phyloP scores from a whole-genome alignment of 2,888 invertebrate species.

The Teleiodes luculella region DNA sequence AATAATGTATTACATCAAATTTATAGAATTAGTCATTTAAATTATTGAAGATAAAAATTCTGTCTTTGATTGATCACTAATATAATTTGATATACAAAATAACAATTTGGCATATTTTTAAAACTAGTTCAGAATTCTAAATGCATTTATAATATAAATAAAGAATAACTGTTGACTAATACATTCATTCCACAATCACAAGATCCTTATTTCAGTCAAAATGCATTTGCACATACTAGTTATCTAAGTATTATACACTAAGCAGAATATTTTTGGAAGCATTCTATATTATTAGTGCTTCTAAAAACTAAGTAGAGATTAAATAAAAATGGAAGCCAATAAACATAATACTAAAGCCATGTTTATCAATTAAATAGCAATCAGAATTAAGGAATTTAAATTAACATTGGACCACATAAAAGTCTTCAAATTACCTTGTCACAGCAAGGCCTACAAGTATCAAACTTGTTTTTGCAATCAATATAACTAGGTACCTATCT shows the following conservation, averaged over 20 bases:
- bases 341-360: conserved; percentile 14
- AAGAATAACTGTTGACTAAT: conserved; percentile 56
- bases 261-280: conserved; percentile 67
- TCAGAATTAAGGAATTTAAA: conserved; percentile 38
- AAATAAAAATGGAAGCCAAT: conserved; percentile 51
- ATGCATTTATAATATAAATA: conserved; percentile 66
- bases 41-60: conserved; percentile 24
- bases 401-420: conserved; percentile 69
- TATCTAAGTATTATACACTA: conserved; percentile 52
- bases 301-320: conserved; percentile 41
- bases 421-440: conserved; percentile 56
- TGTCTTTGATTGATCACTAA: conserved; percentile 35
- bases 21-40: conserved; percentile 1
- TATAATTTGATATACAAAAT: conserved; percentile 63
- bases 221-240: conserved; percentile 61
- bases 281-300: conserved; percentile 67
- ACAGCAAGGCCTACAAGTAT: conserved; percentile 23
- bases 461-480: conserved; percentile 7
- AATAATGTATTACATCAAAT: background rate
- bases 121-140: conserved; percentile 66
- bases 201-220: conserved; percentile 69
- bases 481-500: conserved; percentile 1
- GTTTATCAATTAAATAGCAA: conserved; percentile 22
- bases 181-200: conserved; percentile 71
- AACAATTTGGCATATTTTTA: conserved; percentile 70